Base-by-base conservation (phyloP, 1,140 invertebrate genomes). In the Polyergus mexicanus region DNA sequence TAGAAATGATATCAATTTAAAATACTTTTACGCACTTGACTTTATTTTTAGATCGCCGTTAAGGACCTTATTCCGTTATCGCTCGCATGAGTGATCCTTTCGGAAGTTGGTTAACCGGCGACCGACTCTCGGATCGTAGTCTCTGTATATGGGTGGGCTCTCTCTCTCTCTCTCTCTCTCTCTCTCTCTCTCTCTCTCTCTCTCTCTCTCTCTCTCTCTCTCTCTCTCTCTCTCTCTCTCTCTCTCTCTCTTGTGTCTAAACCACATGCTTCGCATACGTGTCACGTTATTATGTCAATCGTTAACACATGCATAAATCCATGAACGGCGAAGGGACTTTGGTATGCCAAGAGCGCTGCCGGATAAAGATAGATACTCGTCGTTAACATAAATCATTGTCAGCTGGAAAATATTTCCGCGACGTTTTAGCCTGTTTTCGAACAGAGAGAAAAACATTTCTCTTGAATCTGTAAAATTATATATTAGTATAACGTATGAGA, bases 211-310 rank as follows among this genome's bases (percentile, higher is more conserved):
- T 22, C 28, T 13, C 35, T n/a, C 28, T 38, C 84, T 63, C 68
- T 84, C 77, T 63, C 68, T 84, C 84, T 63, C 68, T 84, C 78
- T 63, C 68, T 84, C 84, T 63, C 68, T 84, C 85, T 63, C 68
- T 84, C 85, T 63, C 68, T 84, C 85, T 63, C 68, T 63, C 63
- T 84, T 72, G 62, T 51, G 41, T 32, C 35, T 38, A 32, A 19
- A 77, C 62, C 88, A 89, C 78, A 86, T 88, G 84, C 77, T 89
- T 68, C 56, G 84, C 91, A 92, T 90, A 92, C 90, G 89, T 91
- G 92, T 92, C 86, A 88, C 86, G 75, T 84, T 84, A 71, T 85
- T 84, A 89, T 89, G 91, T 92, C 91, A 93, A 92, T 92, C 90
- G 90, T 91, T 91, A 91, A 88, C 91, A 91, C 88, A 86, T 91